Percentiles rank a stretch among this genome's conserved stretches.
Conservation (phyloP, 2,113 vertebrate genomes). For the Boulengeromyrus knoepffleri region DNA sequence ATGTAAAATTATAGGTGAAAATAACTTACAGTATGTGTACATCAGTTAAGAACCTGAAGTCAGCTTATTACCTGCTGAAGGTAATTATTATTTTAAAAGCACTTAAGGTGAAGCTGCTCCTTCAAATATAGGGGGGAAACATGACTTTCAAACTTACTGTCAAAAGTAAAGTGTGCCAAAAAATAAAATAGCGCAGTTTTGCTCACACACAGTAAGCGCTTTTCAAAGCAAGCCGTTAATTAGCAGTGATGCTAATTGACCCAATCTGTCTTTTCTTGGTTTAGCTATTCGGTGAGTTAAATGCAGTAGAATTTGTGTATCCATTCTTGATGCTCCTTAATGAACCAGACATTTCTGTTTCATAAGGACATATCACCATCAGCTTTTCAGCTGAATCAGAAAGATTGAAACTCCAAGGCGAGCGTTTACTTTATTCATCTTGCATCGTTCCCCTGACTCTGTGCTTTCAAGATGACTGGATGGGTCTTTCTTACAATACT, state of each 20-base stretch:
- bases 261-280: background rate
- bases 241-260: background rate
- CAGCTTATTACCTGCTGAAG: background rate
- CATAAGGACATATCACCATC: background rate
- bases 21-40: background rate
- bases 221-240: background rate
- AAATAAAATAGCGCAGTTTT: background rate
- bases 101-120: background rate
- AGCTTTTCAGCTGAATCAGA: background rate
- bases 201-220: background rate
- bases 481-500: slow-evolving; percentile 42
- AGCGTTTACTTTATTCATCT: background rate
- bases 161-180: background rate
- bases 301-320: background rate
- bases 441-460: background rate
- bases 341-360: background rate
- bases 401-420: background rate
- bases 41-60: background rate
- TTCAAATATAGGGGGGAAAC: background rate
- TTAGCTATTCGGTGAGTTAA: background rate
- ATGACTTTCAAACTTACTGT: background rate
- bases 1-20: background rate
- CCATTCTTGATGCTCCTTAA: background rate
- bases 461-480: slow-evolving; percentile 29
- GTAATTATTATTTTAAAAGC: background rate